Evolutionary conservation across 2,797 vertebrate genomes (phyloP).

Genomic region (Myiothlypis coronata): DNA sequence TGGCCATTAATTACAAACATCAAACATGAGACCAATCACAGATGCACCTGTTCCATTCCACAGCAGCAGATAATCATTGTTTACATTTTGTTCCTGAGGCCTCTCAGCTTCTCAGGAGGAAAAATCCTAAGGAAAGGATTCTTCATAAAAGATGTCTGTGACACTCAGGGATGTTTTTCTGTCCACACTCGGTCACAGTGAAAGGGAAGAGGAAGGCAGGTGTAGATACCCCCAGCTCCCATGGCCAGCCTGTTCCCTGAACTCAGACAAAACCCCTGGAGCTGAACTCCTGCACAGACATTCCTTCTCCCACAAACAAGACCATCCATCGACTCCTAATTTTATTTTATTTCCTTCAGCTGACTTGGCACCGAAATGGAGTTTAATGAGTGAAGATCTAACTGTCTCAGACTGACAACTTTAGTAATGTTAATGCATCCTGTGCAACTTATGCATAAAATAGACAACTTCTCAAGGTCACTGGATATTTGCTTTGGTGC

Average conservation of each 20-base stretch:
- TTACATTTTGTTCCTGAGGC: no score
- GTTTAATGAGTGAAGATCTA: slow-evolving; percentile 43
- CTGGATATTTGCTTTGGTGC: slow-evolving; percentile 15
- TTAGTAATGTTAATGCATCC: slow-evolving; percentile 12
- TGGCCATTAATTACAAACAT: no score
- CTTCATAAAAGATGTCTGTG: no score
- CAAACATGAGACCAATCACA: no score
- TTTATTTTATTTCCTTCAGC: neutral
- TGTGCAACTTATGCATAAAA: slow-evolving; percentile 1
- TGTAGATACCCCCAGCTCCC: neutral
- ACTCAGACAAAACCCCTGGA: neutral
- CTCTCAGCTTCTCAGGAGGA: no score
- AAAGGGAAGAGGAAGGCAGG: neutral
- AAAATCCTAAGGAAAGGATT: no score
- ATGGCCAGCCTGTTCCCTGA: neutral
- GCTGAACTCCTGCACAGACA: neutral
- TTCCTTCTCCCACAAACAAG: neutral
- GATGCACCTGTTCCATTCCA: no score
- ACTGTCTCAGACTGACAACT: slow-evolving; percentile 36
- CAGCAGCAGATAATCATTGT: no score
- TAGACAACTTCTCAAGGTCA: slow-evolving; percentile 38
- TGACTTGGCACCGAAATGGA: slow-evolving; percentile 10
- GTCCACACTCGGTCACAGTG: neutral
- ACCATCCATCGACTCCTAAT: neutral
- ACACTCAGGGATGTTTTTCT: accelerated